These are phyloP conservation scores for Phaetusa simplex DNA, from an alignment of 2,113 vertebrate species.

Conservation along the genomic window DNA sequence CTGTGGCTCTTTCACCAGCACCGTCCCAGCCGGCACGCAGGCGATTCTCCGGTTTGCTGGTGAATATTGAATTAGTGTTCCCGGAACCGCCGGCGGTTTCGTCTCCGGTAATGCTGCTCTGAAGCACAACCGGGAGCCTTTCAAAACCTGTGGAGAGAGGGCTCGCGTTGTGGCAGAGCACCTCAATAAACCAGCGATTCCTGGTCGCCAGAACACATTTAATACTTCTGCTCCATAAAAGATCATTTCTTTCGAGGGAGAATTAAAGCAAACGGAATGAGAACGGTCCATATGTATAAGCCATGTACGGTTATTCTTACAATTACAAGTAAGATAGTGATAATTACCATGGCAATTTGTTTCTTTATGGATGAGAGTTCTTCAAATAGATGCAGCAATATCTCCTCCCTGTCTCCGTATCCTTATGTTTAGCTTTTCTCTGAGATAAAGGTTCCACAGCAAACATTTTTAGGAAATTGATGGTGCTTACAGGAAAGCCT, in stretches of 20 bases:
- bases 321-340: constrained; percentile 33
- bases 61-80: accelerated
- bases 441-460: constrained; percentile 42
- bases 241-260: constrained; percentile 41
- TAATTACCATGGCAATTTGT: constrained; percentile 69
- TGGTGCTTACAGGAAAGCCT: constrained; percentile 47
- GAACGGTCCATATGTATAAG: constrained; percentile 48
- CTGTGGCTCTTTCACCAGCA: accelerated
- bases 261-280: not conserved
- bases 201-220: constrained; percentile 18
- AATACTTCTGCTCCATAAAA: constrained; percentile 41
- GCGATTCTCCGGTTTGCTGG: not conserved
- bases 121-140: not conserved
- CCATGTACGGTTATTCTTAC: constrained; percentile 36
- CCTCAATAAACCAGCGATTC: not conserved
- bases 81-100: accelerated
- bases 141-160: not conserved
- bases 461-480: constrained; percentile 62
- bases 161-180: not conserved
- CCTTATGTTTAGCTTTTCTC: constrained; percentile 58
- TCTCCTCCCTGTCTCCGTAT: constrained; percentile 28
- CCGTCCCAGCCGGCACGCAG: accelerated
- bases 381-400: constrained; percentile 65
- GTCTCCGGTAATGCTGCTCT: accelerated
- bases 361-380: constrained; percentile 67